phyloP scores from a whole-genome alignment of 2,113 vertebrate species.

The Cinclus mexicanus region DNA sequence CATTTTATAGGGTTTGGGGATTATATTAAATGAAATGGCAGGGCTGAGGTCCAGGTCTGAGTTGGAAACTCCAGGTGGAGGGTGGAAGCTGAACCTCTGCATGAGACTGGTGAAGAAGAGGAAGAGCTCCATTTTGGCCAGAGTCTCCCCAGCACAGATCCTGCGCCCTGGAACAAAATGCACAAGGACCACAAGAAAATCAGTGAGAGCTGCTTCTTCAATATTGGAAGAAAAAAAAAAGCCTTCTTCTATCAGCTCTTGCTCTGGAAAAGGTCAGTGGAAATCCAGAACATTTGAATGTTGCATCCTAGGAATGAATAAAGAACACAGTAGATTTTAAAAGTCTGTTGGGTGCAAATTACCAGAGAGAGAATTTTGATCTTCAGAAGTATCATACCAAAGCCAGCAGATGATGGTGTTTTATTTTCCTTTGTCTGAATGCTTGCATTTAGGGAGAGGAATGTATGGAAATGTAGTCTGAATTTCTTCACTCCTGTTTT shows the following conservation, averaged over 20 bases:
- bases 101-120: conserved; percentile 79
- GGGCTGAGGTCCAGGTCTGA: conserved; percentile 76
- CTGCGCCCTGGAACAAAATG: conserved; percentile 63
- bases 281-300: not conserved
- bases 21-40: not conserved
- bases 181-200: not conserved
- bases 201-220: not conserved
- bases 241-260: not conserved
- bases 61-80: conserved; percentile 67
- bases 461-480: not conserved
- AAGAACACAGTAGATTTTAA: not conserved
- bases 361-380: not conserved
- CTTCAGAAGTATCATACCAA: not conserved
- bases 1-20: conserved; percentile 27
- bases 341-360: not conserved
- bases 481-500: not conserved
- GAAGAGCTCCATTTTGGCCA: conserved; percentile 82
- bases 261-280: not conserved
- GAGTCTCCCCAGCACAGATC: conserved; percentile 73
- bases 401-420: not conserved
- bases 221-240: not conserved
- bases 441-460: not conserved
- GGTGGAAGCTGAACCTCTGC: conserved; percentile 75
- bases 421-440: not conserved
- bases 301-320: not conserved